A percentile compares a stretch with the other conserved stretches of the same genome.
These are phyloP conservation scores for Falco columbarius DNA, from an alignment of 2,797 vertebrate genomes.

Conservation along the genomic window DNA sequence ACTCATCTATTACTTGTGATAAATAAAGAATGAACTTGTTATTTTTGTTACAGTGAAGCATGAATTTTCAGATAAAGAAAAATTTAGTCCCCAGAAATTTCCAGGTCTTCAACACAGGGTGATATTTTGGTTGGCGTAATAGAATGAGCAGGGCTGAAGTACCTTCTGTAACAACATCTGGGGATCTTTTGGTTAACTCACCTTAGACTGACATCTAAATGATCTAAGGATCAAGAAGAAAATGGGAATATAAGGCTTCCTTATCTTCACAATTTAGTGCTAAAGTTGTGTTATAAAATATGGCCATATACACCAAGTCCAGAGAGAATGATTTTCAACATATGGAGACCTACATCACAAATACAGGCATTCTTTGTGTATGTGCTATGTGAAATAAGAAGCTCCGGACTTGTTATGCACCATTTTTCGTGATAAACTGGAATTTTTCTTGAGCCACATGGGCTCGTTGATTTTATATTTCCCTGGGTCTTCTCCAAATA, in stretches of 20 bases:
- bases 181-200: neutral
- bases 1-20: neutral
- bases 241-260: neutral
- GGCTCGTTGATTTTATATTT: neutral
- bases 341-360: neutral
- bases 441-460: neutral
- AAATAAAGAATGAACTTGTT: slow-evolving; percentile 7
- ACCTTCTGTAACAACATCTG: neutral
- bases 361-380: neutral
- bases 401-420: neutral
- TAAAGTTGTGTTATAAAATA: neutral
- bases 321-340: neutral
- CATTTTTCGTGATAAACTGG: neutral
- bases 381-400: neutral
- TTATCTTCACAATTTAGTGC: neutral
- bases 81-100: neutral
- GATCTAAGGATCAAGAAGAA: neutral
- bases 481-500: neutral
- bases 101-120: neutral
- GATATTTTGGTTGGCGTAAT: neutral
- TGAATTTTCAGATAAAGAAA: neutral
- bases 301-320: neutral
- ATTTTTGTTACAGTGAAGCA: neutral
- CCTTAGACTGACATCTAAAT: neutral
- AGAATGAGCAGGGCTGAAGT: neutral